phyloP scores from a whole-genome alignment of 2,888 invertebrate species.

The Agrotis exclamationis region DNA sequence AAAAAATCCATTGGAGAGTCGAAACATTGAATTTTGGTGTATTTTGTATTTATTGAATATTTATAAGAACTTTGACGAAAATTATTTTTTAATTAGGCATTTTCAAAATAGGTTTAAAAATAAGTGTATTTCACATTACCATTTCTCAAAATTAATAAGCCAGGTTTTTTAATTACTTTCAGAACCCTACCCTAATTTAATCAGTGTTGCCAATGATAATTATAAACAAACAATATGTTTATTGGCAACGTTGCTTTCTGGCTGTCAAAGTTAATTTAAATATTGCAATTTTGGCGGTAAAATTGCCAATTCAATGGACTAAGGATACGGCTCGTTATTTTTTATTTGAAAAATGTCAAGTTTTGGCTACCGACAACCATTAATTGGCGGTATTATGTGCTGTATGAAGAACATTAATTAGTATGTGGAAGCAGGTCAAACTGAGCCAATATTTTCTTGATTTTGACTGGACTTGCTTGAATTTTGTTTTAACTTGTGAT shows the following conservation, averaged over 20 bases:
- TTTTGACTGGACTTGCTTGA: neutral
- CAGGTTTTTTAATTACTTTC: conserved; percentile 9
- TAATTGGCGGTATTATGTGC: conserved; percentile 13
- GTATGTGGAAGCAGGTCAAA: conserved; percentile 18
- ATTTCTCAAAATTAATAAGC: conserved; percentile 20
- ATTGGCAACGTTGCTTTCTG: conserved; percentile 36
- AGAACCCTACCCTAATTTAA: conserved; percentile 4
- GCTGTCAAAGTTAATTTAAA: conserved; percentile 47
- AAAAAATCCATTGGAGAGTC: conserved; percentile 22
- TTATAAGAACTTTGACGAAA: conserved; percentile 5
- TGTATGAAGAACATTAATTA: neutral
- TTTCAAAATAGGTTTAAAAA: too few relatives aligned
- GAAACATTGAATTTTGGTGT: conserved; percentile 14
- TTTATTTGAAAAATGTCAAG: conserved; percentile 18
- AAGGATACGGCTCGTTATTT: conserved; percentile 48
- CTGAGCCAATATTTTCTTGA: neutral
- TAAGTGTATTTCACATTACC: neutral
- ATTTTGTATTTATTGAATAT: conserved; percentile 5
- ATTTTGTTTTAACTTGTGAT: neutral
- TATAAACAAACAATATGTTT: conserved; percentile 48
- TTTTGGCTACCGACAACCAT: conserved; percentile 15
- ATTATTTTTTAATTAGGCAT: too few relatives aligned
- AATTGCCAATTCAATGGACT: conserved; percentile 31
- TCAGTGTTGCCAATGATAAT: conserved; percentile 46
- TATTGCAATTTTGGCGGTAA: conserved; percentile 42